Evolutionary conservation across 2,113 vertebrate species (phyloP), one percentile per base, ranked within the genome.

Genomic region (Phyllostomus discolor): DNA sequence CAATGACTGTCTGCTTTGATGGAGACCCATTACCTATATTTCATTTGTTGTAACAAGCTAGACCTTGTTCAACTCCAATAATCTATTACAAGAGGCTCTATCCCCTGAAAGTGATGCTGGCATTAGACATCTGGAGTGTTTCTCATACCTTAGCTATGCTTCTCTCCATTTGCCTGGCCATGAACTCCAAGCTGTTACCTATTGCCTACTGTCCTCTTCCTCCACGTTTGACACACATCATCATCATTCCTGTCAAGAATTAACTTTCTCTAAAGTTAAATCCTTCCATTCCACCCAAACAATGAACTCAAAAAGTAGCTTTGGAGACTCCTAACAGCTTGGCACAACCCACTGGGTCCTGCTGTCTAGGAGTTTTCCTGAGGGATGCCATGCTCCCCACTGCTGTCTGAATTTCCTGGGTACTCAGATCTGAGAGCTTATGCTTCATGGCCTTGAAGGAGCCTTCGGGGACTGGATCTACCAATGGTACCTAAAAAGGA

Each of bases 81-180:
- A 38, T 19, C 41, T 33, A 73, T 20, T 10, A 17, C 52, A n/a
- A 94, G 17, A 57, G 31, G 7, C 28, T 17, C 20, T 22, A 16
- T 10, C 10, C 52, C 14, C 2, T 19, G 31, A 62, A 75, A 66
- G 17, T 0, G 46, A 7, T 2, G 38, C 20, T 5, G 17, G 22
- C 12, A 22, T 38, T 28, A 0, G 41, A 5, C 5, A 0, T 17
- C 31, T 15, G 15, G 50, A 43, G 0, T 0, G 10, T 7, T 16
- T 46, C 48, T 78, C 38, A 54, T 10, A 28, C 41, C 15, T 11
- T 26, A 15, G 4, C 38, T n/a, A 67, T 11, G 17, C 5, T 31
- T 35, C 35, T 91, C 26, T 72, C 33, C 22, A 0, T 31, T 48
- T 3, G 4, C 28, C 22, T 59, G n/a, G 26, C 10, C 31, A 2